Evolutionary conservation across 2,113 vertebrate species (phyloP).

Genomic region (Passerina amoena): DNA sequence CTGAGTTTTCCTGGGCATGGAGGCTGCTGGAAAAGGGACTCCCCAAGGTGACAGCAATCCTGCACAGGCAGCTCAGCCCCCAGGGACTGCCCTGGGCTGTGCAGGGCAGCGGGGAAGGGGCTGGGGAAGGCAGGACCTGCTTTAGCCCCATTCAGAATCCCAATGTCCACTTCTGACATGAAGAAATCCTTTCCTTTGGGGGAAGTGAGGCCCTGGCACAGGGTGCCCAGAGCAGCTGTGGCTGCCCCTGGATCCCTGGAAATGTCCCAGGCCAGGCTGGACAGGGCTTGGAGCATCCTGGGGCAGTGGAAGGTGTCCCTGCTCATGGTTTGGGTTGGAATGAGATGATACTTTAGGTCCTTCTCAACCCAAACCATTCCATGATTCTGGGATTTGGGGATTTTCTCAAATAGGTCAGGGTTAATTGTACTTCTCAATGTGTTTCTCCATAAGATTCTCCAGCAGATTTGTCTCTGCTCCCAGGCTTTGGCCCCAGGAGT

Average conservation of each 20-base stretch:
- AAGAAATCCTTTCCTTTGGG: background rate
- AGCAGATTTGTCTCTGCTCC: background rate
- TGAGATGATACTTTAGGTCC: too few relatives aligned
- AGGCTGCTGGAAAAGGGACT: background rate
- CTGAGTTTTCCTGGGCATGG: background rate
- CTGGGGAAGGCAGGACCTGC: background rate
- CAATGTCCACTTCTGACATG: background rate
- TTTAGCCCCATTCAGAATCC: background rate
- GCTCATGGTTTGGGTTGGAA: background rate
- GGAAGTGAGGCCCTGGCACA: background rate
- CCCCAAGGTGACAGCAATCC: rapidly evolving
- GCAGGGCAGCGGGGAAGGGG: rapidly evolving
- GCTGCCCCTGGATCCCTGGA: background rate
- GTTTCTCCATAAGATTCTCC: background rate
- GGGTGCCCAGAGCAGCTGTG: background rate
- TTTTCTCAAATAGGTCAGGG: background rate
- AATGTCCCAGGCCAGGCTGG: background rate
- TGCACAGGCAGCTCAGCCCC: background rate
- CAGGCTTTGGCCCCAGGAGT: background rate
- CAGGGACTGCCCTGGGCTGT: background rate
- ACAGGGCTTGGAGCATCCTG: too few relatives aligned
- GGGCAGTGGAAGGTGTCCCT: background rate
- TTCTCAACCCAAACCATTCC: background rate
- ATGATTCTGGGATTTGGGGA: background rate
- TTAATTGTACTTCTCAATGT: background rate